Evolutionary conservation across 2,113 vertebrate genomes (phyloP).

Genomic region (Ivindomyrus marchei): DNA sequence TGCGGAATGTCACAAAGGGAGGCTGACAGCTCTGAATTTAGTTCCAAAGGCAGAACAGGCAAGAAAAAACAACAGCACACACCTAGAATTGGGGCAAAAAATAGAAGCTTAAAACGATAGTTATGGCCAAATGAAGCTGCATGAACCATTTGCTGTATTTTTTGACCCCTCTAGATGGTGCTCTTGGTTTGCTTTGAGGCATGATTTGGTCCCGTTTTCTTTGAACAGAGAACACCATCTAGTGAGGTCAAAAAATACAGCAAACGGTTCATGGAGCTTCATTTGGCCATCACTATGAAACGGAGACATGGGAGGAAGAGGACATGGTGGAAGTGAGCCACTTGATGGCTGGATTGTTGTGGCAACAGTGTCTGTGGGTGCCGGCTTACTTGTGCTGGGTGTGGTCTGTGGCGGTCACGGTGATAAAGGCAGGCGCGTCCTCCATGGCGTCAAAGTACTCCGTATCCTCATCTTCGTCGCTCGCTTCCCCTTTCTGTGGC

Average conservation of each 20-base stretch:
- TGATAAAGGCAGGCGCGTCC: conserved; percentile 91
- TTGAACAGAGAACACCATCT: too few species aligned
- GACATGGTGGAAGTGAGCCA: background rate
- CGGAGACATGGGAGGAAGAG: background rate
- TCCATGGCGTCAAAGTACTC: conserved; percentile 99
- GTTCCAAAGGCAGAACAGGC: background rate
- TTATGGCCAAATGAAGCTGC: too few species aligned
- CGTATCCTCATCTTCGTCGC: conserved; percentile 98
- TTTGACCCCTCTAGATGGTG: too few species aligned
- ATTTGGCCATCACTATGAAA: background rate
- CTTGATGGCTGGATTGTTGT: background rate
- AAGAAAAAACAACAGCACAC: background rate
- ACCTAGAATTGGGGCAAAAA: background rate
- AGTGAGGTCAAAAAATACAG: too few species aligned
- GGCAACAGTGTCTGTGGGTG: background rate
- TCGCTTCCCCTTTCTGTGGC: conserved; percentile 79
- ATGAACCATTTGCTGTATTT: too few species aligned
- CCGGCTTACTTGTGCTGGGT: conserved; percentile 78
- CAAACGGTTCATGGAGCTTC: too few species aligned
- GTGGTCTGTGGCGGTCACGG: conserved; percentile 79
- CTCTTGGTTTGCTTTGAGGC: too few species aligned
- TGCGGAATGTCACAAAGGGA: background rate
- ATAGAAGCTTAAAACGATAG: background rate
- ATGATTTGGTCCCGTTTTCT: too few species aligned
- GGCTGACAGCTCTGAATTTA: background rate